Evolutionary conservation across 2,797 vertebrate species (phyloP).

Genomic region (Syncerus caffer): DNA sequence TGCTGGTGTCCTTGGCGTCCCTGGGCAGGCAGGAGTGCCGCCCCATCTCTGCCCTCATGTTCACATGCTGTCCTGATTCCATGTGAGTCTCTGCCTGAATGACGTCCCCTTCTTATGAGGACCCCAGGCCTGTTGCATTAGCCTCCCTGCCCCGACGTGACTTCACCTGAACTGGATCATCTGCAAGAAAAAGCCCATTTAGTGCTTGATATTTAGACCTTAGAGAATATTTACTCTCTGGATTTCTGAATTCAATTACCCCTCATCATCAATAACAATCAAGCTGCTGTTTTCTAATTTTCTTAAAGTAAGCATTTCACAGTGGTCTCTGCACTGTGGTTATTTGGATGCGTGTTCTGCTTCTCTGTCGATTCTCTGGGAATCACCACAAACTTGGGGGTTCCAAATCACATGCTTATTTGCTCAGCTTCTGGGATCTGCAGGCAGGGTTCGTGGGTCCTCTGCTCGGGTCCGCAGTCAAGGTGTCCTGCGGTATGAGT

Average conservation of each 20-base stretch:
- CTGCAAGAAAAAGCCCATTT: background rate
- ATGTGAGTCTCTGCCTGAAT: no score
- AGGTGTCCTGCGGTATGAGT: accelerated
- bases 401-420: background rate
- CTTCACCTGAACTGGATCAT: no score
- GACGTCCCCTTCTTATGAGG: background rate
- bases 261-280: background rate
- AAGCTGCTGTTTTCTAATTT: background rate
- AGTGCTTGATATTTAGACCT: background rate
- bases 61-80: accelerated
- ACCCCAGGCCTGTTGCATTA: no score
- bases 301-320: background rate
- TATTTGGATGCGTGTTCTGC: background rate
- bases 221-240: background rate
- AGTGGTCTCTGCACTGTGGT: background rate
- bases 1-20: background rate
- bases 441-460: accelerated
- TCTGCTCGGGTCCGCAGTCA: background rate
- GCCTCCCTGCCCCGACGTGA: no score
- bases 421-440: background rate
- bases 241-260: background rate
- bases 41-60: background rate
- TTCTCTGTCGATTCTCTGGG: background rate
- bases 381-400: background rate
- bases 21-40: accelerated